Base-by-base conservation (phyloP, 2,113 vertebrate genomes). In the Antechinus flavipes region DNA sequence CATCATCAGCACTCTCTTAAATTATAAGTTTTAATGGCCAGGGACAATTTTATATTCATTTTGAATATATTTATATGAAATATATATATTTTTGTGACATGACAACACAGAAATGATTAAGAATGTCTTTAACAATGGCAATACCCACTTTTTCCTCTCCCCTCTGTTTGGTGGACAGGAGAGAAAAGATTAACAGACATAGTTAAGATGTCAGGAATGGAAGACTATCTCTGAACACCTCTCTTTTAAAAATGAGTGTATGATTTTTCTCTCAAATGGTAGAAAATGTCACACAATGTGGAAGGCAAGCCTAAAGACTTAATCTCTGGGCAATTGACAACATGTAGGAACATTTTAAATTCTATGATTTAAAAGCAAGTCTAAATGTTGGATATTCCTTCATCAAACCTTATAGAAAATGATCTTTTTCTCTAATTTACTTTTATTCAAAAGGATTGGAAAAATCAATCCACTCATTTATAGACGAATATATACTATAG, bases 21-120 rank as follows among this genome's bases (percentile, higher is more conserved):
- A 95, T 54, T 24, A 49, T 26, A 76, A 61, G 61, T 42, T 91
- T 54, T 56, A 95, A 90, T 92, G 92, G 92, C 54, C 9, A 90
- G 0, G 3, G 30, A 68, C 30, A 95, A 84, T 49, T 56, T 8
- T 46, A 26, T 68, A 11, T 91, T 89, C 58, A 92, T 93, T 92
- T n/a, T 49, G 46, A 91, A 47, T 47, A 47, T 47, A 47, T 47
- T 47, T 47, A 47, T 47, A 47, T 47, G 47, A 47, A 47, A 47
- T 47, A 47, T 47, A 47, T 47, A 47, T 47, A 47, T 47, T 47
- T 47, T 47, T 47, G 47, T 47, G 19, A 89, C 49, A 94, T 19
- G 30, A 68, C 14, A 93, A n/a, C 30, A 53, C 49, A 90, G 27
- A 90, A 52, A 35, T 52, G 9, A 50, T 30, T 89, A n/a, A 94